A percentile compares a stretch with the other conserved stretches of the same genome.
phyloP scores from a whole-genome alignment of 2,888 invertebrate species.

The Zele albiditarsus region DNA sequence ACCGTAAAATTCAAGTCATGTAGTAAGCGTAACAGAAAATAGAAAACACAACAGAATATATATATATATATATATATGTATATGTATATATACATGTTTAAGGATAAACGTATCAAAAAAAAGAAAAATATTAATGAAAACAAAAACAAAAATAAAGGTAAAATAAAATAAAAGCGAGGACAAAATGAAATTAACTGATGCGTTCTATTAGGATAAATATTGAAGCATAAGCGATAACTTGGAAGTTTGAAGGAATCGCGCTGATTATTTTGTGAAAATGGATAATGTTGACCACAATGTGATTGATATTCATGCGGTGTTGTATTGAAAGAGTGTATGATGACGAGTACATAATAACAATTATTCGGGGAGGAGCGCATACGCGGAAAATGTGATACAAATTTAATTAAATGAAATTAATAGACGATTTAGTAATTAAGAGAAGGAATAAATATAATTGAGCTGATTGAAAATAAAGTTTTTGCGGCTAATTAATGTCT shows the following conservation, averaged over 20 bases:
- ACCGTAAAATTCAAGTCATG: conserved; percentile 51
- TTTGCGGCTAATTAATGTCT: conserved; percentile 66
- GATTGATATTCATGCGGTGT: conserved; percentile 9
- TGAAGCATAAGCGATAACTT: conserved; percentile 43
- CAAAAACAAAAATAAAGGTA: conserved; percentile 26
- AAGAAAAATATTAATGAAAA: conserved; percentile 40
- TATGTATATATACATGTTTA: conserved; percentile 23
- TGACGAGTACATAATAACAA: conserved; percentile 8
- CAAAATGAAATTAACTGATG: conserved; percentile 24
- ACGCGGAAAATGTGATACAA: conserved; percentile 72
- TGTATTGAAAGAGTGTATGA: neutral
- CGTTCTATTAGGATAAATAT: neutral
- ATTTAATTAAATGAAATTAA: conserved; percentile 69
- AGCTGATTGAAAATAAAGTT: conserved; percentile 66
- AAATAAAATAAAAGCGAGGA: conserved; percentile 42
- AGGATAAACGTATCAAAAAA: conserved; percentile 42
- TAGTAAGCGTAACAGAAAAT: conserved; percentile 47
- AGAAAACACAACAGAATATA: neutral
- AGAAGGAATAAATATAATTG: conserved; percentile 54
- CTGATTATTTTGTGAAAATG: neutral
- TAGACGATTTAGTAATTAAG: conserved; percentile 60
- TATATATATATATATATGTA: neutral
- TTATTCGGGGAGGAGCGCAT: conserved; percentile 50
- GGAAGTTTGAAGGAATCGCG: neutral
- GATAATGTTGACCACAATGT: neutral